Evolutionary conservation across 2,113 vertebrate species (phyloP).

Genomic region (Nesogale talazaci): DNA sequence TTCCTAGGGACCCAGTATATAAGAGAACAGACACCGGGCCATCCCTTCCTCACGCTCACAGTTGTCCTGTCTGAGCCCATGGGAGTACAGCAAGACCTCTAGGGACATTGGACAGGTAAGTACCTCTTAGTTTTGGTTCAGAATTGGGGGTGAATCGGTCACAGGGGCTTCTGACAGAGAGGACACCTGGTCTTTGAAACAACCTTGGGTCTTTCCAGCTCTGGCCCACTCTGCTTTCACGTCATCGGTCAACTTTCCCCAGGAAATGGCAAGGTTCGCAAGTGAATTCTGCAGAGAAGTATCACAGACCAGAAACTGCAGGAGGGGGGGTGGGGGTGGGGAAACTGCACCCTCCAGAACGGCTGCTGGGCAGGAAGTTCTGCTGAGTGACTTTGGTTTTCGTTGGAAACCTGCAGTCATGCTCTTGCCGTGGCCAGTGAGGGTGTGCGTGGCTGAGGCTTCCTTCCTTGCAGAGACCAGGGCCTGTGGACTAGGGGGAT

Average conservation of each 20-base stretch:
- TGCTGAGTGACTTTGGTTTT: conserved; percentile 57
- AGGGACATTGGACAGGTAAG: neutral
- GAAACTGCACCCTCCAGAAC: neutral
- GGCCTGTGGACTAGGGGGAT: fast-evolving
- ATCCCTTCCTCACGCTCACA: too few relatives aligned
- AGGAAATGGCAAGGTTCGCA: neutral
- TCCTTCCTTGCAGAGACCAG: neutral
- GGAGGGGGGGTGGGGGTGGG: too few relatives aligned
- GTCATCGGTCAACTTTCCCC: neutral
- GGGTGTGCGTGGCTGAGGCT: neutral
- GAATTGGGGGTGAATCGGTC: neutral
- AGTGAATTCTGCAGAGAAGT: neutral
- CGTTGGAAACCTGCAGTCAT: conserved; percentile 36
- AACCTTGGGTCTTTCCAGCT: neutral
- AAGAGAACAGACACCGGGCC: too few relatives aligned
- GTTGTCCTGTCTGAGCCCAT: too few relatives aligned
- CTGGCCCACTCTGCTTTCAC: neutral
- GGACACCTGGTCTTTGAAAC: conserved; percentile 5
- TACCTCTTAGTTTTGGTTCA: neutral
- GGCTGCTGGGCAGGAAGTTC: conserved; percentile 56
- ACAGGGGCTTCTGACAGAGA: neutral
- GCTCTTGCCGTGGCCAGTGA: neutral
- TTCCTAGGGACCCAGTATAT: too few relatives aligned
- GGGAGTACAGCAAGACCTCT: neutral
- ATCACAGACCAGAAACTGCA: neutral